A percentile compares a stretch with the other conserved stretches of the same genome.
Evolutionary conservation across 2,113 vertebrate genomes (phyloP).

Genomic region (Daubentonia madagascariensis): DNA sequence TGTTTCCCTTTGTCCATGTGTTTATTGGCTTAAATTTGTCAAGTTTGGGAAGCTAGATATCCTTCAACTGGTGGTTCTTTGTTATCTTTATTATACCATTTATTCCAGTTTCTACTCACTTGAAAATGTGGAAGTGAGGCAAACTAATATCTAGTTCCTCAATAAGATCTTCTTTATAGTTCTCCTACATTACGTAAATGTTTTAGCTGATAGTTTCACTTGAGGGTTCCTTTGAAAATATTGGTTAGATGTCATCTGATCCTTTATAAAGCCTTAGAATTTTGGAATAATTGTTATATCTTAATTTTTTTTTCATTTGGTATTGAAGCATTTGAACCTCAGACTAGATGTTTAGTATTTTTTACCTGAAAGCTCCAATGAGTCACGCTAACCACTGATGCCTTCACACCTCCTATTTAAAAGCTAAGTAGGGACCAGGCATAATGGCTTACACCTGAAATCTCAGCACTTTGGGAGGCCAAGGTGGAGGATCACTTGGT

Average conservation of each 20-base stretch:
- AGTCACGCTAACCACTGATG: not conserved
- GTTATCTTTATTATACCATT: not conserved
- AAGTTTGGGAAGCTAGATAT: not conserved
- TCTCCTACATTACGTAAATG: not conserved
- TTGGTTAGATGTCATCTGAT: not conserved
- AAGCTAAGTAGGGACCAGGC: not conserved
- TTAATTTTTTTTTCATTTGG: not conserved
- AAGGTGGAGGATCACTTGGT: not conserved
- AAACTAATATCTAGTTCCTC: not conserved
- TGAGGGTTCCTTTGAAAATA: not conserved
- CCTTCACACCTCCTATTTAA: not conserved
- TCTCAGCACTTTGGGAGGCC: not conserved
- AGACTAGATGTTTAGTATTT: not conserved
- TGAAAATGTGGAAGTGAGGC: not conserved
- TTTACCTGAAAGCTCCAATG: not conserved
- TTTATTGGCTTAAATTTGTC: not conserved
- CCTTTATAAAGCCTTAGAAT: not conserved
- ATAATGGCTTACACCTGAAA: not conserved
- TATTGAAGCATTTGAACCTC: not conserved
- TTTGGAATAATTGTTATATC: not conserved
- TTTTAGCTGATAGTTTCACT: constrained; percentile 7
- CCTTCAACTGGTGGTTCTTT: not conserved
- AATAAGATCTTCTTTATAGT: not conserved
- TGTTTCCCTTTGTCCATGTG: not conserved
- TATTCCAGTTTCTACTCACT: not conserved